Percentiles rank a stretch among this genome's conserved stretches.
phyloP scores from a whole-genome alignment of 2,113 vertebrate species.

The Uria aalge region DNA sequence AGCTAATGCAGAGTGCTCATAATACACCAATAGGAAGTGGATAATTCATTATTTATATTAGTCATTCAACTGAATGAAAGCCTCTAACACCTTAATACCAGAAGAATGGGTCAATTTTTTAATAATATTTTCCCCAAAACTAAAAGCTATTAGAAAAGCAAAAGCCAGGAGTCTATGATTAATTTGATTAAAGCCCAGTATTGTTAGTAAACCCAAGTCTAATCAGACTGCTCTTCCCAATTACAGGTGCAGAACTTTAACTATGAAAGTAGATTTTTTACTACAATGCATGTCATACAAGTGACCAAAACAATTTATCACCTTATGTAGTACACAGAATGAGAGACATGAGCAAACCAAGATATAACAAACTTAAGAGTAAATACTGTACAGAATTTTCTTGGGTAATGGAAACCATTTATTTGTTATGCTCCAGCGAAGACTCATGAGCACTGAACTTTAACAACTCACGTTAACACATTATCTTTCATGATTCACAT shows the following conservation, averaged over 20 bases:
- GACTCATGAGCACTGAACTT: not conserved
- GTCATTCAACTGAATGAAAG: not conserved
- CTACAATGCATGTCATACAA: not conserved
- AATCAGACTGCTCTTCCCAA: not conserved
- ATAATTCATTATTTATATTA: not conserved
- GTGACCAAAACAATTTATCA: not conserved
- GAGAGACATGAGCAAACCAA: not conserved
- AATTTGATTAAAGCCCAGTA: not conserved
- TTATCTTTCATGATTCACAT: not conserved
- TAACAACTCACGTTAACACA: not conserved
- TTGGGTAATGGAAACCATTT: not conserved
- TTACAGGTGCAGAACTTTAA: not conserved
- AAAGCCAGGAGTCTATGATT: not conserved
- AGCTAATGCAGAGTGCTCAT: not conserved
- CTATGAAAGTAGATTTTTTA: not conserved
- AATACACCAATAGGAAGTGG: not conserved
- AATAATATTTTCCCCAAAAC: not conserved
- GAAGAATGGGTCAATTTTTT: not conserved
- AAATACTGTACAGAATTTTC: not conserved
- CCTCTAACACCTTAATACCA: not conserved
- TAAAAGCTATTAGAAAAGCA: not conserved
- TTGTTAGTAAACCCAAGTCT: not conserved
- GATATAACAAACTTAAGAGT: not conserved
- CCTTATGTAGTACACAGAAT: not conserved
- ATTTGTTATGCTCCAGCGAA: not conserved